phyloP scores from a whole-genome alignment of 2,113 vertebrate species.

The Erinaceus europaeus region DNA sequence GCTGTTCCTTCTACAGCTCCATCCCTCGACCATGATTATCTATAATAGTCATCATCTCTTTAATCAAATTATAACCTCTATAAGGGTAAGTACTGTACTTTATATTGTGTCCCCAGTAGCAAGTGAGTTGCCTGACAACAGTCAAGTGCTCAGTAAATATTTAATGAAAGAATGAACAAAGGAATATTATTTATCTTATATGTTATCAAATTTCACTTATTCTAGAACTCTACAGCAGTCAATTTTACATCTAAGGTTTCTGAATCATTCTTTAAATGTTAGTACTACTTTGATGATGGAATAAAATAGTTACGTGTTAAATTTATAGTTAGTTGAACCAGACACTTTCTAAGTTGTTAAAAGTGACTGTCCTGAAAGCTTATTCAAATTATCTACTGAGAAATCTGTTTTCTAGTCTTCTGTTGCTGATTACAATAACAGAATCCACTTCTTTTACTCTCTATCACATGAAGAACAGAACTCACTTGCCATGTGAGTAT shows the following conservation, averaged over 20 bases:
- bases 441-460: background rate
- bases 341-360: slow-evolving; percentile 22
- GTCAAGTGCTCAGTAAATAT: slow-evolving; percentile 20
- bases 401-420: slow-evolving; percentile 38
- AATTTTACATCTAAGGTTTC: slow-evolving; percentile 30
- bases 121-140: slow-evolving; percentile 9
- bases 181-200: background rate
- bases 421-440: background rate
- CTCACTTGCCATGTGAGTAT: slow-evolving; percentile 96
- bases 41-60: background rate
- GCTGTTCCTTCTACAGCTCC: background rate
- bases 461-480: slow-evolving; percentile 10
- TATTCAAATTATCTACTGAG: slow-evolving; percentile 45
- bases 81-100: slow-evolving; percentile 2
- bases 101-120: background rate
- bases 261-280: slow-evolving; percentile 15
- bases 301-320: slow-evolving; percentile 46
- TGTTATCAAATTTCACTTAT: slow-evolving; percentile 4
- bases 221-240: background rate
- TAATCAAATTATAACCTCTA: slow-evolving; percentile 29
- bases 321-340: slow-evolving; percentile 27
- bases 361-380: slow-evolving; percentile 25
- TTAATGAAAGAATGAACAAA: slow-evolving; percentile 40
- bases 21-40: background rate
- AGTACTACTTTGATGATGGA: slow-evolving; percentile 22